A percentile compares a stretch with the other conserved stretches of the same genome.
phyloP scores from a whole-genome alignment of 2,797 vertebrate genomes.

The Salmo trutta region DNA sequence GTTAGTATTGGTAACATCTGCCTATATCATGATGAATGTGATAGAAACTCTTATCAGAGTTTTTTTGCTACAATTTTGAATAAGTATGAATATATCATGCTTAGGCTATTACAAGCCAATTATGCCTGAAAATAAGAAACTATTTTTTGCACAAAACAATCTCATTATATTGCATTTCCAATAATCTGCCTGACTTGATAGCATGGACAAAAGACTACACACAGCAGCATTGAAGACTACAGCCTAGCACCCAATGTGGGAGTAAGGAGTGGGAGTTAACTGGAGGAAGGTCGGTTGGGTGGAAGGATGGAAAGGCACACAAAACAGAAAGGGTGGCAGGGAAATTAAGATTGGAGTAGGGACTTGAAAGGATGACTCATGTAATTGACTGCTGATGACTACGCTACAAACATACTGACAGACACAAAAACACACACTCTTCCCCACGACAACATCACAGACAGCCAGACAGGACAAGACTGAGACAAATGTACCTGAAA shows the following conservation, averaged over 20 bases:
- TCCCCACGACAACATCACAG: constrained; percentile 47
- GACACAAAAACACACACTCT: constrained; percentile 53
- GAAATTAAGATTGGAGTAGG: constrained; percentile 27
- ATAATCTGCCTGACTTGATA: neutral
- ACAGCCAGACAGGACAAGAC: constrained; percentile 55
- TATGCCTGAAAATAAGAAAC: neutral
- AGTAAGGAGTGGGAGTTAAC: neutral
- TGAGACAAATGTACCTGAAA: constrained; percentile 35
- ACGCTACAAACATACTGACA: constrained; percentile 39
- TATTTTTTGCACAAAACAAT: too few relatives aligned
- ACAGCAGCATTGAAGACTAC: neutral
- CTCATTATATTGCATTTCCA: neutral
- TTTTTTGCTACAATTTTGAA: too few relatives aligned
- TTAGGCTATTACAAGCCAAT: neutral
- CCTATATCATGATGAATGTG: neutral
- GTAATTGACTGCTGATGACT: constrained; percentile 44
- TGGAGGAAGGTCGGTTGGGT: neutral
- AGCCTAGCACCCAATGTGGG: neutral
- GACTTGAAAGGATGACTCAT: constrained; percentile 57
- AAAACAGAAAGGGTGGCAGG: neutral
- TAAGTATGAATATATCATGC: neutral
- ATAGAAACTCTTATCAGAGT: neutral
- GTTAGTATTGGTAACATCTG: too few relatives aligned
- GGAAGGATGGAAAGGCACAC: neutral
- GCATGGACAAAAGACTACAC: neutral